Percentiles rank a stretch among this genome's conserved stretches.
phyloP scores from a whole-genome alignment of 2,888 invertebrate genomes.

The Temnothorax ravouxi region DNA sequence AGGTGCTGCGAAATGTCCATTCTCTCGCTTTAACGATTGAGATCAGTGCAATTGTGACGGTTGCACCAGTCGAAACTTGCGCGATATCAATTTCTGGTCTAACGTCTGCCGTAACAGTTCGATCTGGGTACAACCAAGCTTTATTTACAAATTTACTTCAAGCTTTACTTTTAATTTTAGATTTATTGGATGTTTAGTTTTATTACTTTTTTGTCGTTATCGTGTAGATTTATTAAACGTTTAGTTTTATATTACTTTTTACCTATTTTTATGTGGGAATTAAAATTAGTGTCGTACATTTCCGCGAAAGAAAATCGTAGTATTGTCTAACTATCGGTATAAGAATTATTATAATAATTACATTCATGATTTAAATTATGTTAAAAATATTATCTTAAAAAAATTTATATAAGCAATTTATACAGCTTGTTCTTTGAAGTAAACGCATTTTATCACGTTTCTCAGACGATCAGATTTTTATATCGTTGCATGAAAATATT shows the following conservation, averaged over 20 bases:
- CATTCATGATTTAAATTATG: not conserved
- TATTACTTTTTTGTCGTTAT: not conserved
- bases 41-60: not conserved
- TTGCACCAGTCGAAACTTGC: not conserved
- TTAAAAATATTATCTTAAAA: not conserved
- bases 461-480: slow-evolving; percentile 9
- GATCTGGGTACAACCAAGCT: not conserved
- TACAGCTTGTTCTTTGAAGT: not conserved
- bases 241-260: not conserved
- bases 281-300: not conserved
- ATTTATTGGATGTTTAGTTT: not conserved
- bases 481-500: not conserved
- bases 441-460: not conserved
- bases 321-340: not conserved
- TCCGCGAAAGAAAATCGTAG: not conserved
- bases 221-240: not conserved
- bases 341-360: slow-evolving; percentile 5
- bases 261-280: not conserved
- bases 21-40: not conserved
- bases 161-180: not conserved
- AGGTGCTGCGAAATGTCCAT: not conserved
- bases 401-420: not conserved
- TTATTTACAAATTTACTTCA: not conserved
- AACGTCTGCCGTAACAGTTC: not conserved
- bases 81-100: not conserved